Percentiles rank a stretch among this genome's conserved stretches.
phyloP scores from a whole-genome alignment of 2,888 invertebrate species.

The Eueremaeus valkanovi region DNA sequence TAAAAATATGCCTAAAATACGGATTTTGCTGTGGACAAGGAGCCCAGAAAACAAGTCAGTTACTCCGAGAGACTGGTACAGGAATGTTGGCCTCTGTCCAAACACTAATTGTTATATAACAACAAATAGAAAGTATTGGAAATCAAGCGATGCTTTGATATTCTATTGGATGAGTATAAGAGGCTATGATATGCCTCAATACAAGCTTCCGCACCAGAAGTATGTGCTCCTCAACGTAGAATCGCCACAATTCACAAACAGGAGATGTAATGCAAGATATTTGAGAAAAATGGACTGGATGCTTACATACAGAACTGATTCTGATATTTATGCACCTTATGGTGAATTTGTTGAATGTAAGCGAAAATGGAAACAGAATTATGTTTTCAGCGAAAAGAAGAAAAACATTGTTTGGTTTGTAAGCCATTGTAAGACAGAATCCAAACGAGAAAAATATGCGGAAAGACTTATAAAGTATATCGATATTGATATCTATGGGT shows the following conservation, averaged over 20 bases:
- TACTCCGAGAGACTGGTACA: too few relatives aligned
- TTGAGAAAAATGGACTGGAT: background rate
- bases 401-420: constrained; percentile 40
- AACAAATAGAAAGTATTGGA: too few relatives aligned
- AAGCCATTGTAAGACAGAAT: constrained; percentile 33
- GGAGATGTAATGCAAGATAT: too few relatives aligned
- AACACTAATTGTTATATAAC: too few relatives aligned
- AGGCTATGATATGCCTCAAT: background rate
- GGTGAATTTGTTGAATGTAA: constrained; percentile 2
- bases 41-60: too few relatives aligned
- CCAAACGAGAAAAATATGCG: constrained; percentile 35
- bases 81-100: too few relatives aligned
- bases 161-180: too few relatives aligned
- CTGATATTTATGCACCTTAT: constrained; percentile 31
- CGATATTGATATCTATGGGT: constrained; percentile 38
- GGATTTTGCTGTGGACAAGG: too few relatives aligned
- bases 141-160: too few relatives aligned
- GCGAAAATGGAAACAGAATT: background rate
- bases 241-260: constrained; percentile 9
- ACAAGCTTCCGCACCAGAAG: background rate
- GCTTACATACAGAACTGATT: constrained; percentile 27
- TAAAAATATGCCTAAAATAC: too few relatives aligned
- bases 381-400: background rate
- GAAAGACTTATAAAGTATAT: constrained; percentile 21
- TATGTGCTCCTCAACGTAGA: constrained; percentile 35